Conservation (phyloP, 2,113 vertebrate genomes). For the Arizona elegans region DNA sequence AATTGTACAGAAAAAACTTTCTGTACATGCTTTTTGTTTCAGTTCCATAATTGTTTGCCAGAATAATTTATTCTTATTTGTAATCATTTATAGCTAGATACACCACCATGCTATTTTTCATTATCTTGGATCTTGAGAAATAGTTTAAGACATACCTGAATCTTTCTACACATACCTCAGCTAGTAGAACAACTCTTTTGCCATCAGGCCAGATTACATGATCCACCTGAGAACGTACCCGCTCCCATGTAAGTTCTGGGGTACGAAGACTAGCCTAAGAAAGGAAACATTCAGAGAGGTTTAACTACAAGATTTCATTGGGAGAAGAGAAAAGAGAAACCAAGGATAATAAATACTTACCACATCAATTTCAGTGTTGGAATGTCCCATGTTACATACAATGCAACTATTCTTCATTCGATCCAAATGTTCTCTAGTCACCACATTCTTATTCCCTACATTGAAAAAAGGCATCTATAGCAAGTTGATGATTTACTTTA, state of each 20-base stretch:
- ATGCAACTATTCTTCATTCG: slow-evolving; percentile 98
- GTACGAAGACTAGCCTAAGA: slow-evolving; percentile 92
- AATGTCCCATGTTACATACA: slow-evolving; percentile 98
- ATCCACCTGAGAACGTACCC: slow-evolving; percentile 96
- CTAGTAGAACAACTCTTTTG: slow-evolving; percentile 92
- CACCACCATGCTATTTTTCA: neutral
- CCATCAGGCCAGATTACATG: slow-evolving; percentile 98
- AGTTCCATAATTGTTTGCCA: neutral
- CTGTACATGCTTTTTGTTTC: too few species aligned
- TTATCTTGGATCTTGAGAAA: neutral
- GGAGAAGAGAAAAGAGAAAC: neutral
- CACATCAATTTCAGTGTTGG: slow-evolving; percentile 98
- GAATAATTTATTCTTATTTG: neutral
- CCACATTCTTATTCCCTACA: slow-evolving; percentile 96
- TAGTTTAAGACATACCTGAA: neutral
- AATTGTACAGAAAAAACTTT: neutral
- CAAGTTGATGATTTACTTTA: accelerated
- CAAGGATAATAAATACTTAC: slow-evolving; percentile 67
- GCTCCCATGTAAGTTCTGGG: slow-evolving; percentile 96
- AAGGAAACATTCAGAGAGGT: neutral
- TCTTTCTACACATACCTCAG: slow-evolving; percentile 77
- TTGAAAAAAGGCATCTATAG: slow-evolving; percentile 30
- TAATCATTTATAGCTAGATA: neutral
- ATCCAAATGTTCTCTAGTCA: slow-evolving; percentile 93
- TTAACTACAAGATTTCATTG: neutral